A percentile compares a stretch with the other conserved stretches of the same genome.
phyloP scores from a whole-genome alignment of 2,797 vertebrate genomes.

The Gallirallus australis region DNA sequence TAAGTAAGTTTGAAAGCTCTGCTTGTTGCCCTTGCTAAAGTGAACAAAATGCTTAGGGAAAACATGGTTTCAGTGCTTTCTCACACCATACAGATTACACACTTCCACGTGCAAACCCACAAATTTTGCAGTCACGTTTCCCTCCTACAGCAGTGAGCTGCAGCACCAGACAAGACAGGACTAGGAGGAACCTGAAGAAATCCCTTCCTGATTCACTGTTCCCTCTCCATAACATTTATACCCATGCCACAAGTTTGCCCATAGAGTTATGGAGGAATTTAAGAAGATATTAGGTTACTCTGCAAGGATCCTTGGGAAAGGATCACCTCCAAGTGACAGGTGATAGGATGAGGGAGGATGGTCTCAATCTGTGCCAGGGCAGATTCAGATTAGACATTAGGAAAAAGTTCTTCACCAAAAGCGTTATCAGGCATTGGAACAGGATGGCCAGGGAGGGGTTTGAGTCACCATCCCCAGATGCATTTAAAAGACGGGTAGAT shows the following conservation, averaged over 20 bases:
- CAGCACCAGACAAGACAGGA: not conserved
- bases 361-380: too few species aligned
- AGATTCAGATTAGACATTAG: too few species aligned
- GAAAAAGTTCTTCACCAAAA: too few species aligned
- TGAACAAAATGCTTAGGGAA: not conserved
- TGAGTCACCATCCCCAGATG: too few species aligned
- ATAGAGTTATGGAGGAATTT: not conserved
- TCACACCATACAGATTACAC: not conserved
- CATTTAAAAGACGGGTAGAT: too few species aligned
- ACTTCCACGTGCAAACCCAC: not conserved
- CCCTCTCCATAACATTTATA: not conserved
- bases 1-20: constrained; percentile 16
- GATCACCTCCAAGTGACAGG: too few species aligned
- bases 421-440: too few species aligned
- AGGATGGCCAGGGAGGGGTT: too few species aligned
- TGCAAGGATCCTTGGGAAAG: not conserved
- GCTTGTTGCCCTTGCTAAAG: not conserved
- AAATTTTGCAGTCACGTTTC: not conserved
- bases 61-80: not conserved
- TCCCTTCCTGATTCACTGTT: not conserved
- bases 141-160: not conserved
- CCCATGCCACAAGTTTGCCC: not conserved
- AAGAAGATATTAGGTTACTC: not conserved
- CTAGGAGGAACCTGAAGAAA: not conserved
- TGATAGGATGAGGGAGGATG: not conserved